Evolutionary conservation across 1,140 invertebrate species (phyloP).

Genomic region (Drosophila lini): DNA sequence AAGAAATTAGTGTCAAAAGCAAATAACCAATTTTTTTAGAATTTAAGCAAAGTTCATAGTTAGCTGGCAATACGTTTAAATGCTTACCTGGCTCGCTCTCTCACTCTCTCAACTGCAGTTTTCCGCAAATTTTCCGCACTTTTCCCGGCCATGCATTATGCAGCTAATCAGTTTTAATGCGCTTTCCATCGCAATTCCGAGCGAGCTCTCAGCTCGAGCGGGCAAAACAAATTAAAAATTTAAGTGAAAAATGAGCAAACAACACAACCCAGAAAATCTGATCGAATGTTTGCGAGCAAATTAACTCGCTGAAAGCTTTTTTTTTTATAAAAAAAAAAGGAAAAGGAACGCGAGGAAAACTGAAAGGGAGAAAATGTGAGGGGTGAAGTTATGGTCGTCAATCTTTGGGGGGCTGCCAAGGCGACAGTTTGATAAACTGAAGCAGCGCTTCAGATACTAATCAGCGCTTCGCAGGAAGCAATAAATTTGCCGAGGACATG

Average conservation of each 20-base stretch:
- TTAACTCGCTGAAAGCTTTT: conserved; percentile 22
- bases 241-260: conserved; percentile 26
- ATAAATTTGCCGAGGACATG: conserved; percentile 72
- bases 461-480: conserved; percentile 75
- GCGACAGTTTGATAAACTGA: conserved; percentile 80
- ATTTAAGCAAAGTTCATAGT: not conserved
- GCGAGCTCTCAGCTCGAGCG: conserved; percentile 8
- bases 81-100: not conserved
- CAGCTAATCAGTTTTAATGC: conserved; percentile 49
- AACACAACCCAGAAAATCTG: conserved; percentile 17
- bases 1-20: not conserved
- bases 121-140: not conserved
- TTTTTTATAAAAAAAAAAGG: not conserved
- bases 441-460: conserved; percentile 72
- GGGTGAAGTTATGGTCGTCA: conserved; percentile 64
- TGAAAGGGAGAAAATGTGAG: not conserved
- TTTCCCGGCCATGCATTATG: conserved; percentile 18
- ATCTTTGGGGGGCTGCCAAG: conserved; percentile 58
- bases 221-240: conserved; percentile 35
- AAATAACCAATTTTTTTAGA: not conserved
- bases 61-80: not conserved
- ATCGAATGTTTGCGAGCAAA: conserved; percentile 37
- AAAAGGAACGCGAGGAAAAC: not conserved
- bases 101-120: conserved; percentile 1
- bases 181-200: conserved; percentile 23